Conservation (phyloP, 2,888 invertebrate species). For the Adineta ricciae region DNA sequence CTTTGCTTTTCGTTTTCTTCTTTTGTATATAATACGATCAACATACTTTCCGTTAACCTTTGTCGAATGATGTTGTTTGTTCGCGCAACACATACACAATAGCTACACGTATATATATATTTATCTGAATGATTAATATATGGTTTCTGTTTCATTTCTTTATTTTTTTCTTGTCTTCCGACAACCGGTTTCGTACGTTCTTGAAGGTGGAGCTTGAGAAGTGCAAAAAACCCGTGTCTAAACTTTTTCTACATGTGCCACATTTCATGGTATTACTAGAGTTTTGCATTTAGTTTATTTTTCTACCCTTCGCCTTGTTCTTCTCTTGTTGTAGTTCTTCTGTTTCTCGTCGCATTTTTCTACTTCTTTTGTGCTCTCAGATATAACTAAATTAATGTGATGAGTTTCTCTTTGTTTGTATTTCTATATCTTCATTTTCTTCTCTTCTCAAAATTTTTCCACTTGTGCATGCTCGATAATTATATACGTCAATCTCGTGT, state of each 20-base stretch:
- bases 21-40: background rate
- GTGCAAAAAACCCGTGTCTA: background rate
- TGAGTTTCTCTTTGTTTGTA: background rate
- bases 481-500: background rate
- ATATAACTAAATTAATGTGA: background rate
- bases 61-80: background rate
- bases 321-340: background rate
- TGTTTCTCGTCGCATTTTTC: background rate
- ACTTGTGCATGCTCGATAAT: background rate
- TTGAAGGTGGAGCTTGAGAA: background rate
- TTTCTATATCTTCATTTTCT: background rate
- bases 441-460: background rate
- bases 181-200: background rate
- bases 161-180: background rate
- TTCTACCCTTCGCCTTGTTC: background rate
- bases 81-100: background rate
- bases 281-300: constrained; percentile 4
- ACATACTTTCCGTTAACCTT: background rate
- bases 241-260: background rate
- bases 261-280: background rate
- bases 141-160: background rate
- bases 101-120: background rate
- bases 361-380: background rate
- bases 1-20: background rate
- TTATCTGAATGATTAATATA: background rate